Evolutionary conservation across 2,888 invertebrate genomes (phyloP).

Genomic region (Piscicola geometra): DNA sequence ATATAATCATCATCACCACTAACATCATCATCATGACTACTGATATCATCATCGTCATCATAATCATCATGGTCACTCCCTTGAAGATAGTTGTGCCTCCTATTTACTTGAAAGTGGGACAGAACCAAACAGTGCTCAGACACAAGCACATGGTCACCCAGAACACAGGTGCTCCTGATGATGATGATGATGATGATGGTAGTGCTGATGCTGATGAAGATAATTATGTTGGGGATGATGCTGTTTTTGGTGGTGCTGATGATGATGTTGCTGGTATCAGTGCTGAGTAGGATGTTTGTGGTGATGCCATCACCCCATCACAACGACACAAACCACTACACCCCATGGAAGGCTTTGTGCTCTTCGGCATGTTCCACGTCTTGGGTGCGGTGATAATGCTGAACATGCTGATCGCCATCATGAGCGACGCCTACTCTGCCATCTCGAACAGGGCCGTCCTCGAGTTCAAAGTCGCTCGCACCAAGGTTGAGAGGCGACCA

Average conservation of each 20-base stretch:
- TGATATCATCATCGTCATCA: too few species aligned
- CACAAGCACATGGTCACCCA: slow-evolving; percentile 43
- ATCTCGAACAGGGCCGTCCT: slow-evolving; percentile 43
- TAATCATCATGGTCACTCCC: too few species aligned
- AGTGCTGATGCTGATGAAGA: too few species aligned
- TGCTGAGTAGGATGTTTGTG: too few species aligned
- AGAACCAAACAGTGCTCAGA: slow-evolving; percentile 30
- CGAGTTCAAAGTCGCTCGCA: slow-evolving; percentile 44
- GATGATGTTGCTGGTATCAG: too few species aligned
- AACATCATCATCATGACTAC: too few species aligned
- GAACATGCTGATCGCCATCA: slow-evolving; percentile 47
- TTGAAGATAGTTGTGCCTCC: slow-evolving; percentile 61
- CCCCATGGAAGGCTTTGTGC: neutral
- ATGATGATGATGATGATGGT: too few species aligned
- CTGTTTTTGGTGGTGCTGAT: too few species aligned
- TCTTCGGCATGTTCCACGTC: slow-evolving; percentile 42
- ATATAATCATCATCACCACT: too few species aligned
- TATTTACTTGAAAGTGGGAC: slow-evolving; percentile 26
- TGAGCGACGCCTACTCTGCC: slow-evolving; percentile 44
- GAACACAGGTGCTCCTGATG: slow-evolving; percentile 40
- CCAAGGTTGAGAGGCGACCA: slow-evolving; percentile 29
- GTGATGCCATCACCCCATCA: too few species aligned
- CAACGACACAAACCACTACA: too few species aligned
- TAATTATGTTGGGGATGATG: too few species aligned
- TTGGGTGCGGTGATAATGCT: slow-evolving; percentile 43